Percentiles rank a stretch among this genome's conserved stretches.
Conservation (phyloP, 2,113 vertebrate genomes). For the Alligator mississippiensis region DNA sequence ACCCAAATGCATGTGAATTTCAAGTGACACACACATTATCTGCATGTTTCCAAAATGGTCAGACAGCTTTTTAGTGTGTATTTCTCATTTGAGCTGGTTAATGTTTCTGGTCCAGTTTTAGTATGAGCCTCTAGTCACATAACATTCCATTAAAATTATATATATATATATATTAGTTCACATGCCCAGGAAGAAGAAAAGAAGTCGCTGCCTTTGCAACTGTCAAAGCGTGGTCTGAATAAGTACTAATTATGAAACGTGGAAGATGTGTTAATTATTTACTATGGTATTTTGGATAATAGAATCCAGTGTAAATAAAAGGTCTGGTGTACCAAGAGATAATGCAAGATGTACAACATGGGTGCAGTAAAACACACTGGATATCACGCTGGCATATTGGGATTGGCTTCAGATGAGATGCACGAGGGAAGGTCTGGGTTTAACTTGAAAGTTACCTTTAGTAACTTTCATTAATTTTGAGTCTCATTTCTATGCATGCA, state of each 20-base stretch:
- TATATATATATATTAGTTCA: conserved; percentile 12
- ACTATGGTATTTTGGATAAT: conserved; percentile 2
- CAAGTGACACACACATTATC: conserved; percentile 86
- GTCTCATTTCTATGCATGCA: background rate
- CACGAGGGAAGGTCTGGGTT: background rate
- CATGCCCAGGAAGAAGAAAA: conserved; percentile 30
- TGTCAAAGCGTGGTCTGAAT: conserved; percentile 6
- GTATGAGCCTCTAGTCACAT: background rate
- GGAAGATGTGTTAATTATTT: conserved; percentile 37
- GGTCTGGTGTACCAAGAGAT: background rate
- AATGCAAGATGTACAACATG: background rate
- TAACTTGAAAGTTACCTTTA: background rate
- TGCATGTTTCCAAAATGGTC: conserved; percentile 68
- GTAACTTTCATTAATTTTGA: background rate
- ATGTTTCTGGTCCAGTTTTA: conserved; percentile 55
- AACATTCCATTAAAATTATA: conserved; percentile 45
- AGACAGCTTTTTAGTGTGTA: conserved; percentile 57
- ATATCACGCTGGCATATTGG: background rate
- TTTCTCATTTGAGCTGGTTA: conserved; percentile 70
- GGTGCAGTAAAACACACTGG: background rate
- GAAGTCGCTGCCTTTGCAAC: conserved; percentile 20
- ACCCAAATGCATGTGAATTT: conserved; percentile 86
- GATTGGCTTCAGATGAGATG: background rate
- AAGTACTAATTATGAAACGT: background rate
- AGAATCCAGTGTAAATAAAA: background rate